Percentiles rank a stretch among this genome's conserved stretches.
These are phyloP conservation scores for Patella ulyssiponensis DNA, from an alignment of 2,888 invertebrate genomes.

Conservation along the genomic window DNA sequence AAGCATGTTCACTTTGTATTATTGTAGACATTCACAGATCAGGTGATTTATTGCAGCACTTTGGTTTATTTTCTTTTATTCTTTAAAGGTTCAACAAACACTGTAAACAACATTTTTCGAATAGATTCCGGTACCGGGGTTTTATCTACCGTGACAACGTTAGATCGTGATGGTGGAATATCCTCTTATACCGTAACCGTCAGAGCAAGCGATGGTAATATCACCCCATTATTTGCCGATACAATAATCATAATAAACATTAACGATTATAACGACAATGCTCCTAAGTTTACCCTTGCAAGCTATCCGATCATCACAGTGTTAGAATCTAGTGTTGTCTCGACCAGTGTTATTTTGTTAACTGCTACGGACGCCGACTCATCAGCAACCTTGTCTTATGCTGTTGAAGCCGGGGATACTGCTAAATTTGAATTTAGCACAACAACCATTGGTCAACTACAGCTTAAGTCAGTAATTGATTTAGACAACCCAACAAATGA, in stretches of 20 bases:
- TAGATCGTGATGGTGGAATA: conserved; percentile 22
- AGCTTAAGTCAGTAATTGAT: conserved; percentile 30
- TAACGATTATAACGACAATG: conserved; percentile 41
- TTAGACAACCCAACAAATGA: conserved; percentile 29
- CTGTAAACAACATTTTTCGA: conserved; percentile 17
- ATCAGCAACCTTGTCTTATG: conserved; percentile 29
- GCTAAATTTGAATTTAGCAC: conserved; percentile 25
- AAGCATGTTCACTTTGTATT: too few relatives aligned
- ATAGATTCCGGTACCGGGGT: conserved; percentile 1
- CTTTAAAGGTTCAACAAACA: background rate
- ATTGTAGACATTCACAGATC: background rate
- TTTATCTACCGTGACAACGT: conserved; percentile 2
- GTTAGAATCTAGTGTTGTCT: conserved; percentile 14
- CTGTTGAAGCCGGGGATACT: conserved; percentile 14
- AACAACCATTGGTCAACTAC: conserved; percentile 16
- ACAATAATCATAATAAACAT: conserved; percentile 28
- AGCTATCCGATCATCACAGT: conserved; percentile 26
- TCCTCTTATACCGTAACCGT: conserved; percentile 44
- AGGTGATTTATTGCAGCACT: background rate
- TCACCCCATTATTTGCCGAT: conserved; percentile 22
- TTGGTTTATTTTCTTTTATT: background rate
- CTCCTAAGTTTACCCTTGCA: conserved; percentile 31
- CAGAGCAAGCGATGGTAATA: conserved; percentile 33
- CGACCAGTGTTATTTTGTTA: conserved; percentile 19
- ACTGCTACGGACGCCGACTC: conserved; percentile 28